phyloP scores from a whole-genome alignment of 92 coral and sea anemone species.

The Desmophyllum pertusum region DNA sequence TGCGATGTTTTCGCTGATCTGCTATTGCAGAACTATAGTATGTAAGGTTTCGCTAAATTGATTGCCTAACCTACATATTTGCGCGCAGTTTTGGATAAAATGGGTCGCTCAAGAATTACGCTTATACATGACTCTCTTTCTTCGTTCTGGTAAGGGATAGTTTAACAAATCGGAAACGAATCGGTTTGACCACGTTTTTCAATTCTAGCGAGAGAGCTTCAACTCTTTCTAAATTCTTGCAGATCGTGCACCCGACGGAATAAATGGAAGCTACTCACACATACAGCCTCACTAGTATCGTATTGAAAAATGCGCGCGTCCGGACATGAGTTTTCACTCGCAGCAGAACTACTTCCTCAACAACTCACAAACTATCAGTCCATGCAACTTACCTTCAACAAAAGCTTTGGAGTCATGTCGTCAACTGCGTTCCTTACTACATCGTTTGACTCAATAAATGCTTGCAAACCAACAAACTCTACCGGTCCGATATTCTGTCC shows the following conservation, averaged over 20 bases:
- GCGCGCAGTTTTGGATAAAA: background rate
- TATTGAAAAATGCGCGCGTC: background rate
- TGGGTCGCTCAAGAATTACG: background rate
- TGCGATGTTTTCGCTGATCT: background rate
- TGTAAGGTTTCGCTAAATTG: background rate
- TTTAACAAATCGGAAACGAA: background rate
- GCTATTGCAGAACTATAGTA: background rate
- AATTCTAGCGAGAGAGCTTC: background rate
- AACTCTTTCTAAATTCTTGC: background rate
- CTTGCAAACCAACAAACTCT: background rate
- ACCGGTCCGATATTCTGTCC: conserved; percentile 4
- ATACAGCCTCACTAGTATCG: background rate
- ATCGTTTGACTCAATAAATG: conserved; percentile 4
- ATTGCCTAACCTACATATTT: background rate
- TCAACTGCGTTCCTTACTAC: conserved; percentile 6
- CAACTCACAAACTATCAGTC: background rate
- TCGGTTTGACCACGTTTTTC: background rate
- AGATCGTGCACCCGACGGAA: background rate
- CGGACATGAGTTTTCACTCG: background rate
- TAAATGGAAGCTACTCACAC: background rate
- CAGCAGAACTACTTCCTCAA: background rate
- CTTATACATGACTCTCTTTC: background rate
- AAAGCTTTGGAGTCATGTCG: conserved; percentile 15
- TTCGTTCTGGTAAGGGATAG: background rate
- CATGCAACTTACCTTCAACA: conserved; percentile 35